A percentile compares a stretch with the other conserved stretches of the same genome.
These are phyloP conservation scores for Elgaria multicarinata DNA, from an alignment of 2,113 vertebrate genomes.

Conservation along the genomic window DNA sequence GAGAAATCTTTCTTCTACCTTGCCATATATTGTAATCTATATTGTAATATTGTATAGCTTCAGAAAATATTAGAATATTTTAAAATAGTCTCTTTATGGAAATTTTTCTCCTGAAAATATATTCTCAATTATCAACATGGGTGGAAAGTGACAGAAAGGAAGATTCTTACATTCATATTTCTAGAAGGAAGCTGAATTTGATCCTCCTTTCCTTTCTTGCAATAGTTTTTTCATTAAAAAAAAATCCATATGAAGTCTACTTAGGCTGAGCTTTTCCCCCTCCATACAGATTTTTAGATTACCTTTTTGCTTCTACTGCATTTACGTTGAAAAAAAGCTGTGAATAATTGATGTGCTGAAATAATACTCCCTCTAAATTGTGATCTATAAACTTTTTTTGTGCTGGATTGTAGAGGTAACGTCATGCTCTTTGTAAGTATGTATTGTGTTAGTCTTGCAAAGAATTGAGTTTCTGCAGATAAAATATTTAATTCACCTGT, in stretches of 20 bases:
- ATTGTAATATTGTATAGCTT: constrained; percentile 19
- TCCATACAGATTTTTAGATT: background rate
- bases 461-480: background rate
- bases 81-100: constrained; percentile 28
- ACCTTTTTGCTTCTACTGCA: constrained; percentile 15
- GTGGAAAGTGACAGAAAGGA: constrained; percentile 39
- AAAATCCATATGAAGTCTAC: background rate
- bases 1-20: constrained; percentile 47
- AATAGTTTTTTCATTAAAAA: constrained; percentile 63
- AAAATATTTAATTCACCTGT: constrained; percentile 5
- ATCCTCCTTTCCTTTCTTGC: constrained; percentile 42
- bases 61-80: constrained; percentile 19
- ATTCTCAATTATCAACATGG: constrained; percentile 55
- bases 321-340: constrained; percentile 46
- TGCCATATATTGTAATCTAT: constrained; percentile 29
- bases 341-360: constrained; percentile 52
- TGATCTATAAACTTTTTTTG: constrained; percentile 50
- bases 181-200: constrained; percentile 41
- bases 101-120: constrained; percentile 43
- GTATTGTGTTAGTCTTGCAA: constrained; percentile 41
- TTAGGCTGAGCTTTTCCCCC: background rate
- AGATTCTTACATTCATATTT: constrained; percentile 48
- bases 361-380: constrained; percentile 48
- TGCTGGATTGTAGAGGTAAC: constrained; percentile 47
- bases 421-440: constrained; percentile 19